These are phyloP conservation scores for Onychostoma macrolepis DNA, from an alignment of 2,113 vertebrate genomes.

Conservation along the genomic window DNA sequence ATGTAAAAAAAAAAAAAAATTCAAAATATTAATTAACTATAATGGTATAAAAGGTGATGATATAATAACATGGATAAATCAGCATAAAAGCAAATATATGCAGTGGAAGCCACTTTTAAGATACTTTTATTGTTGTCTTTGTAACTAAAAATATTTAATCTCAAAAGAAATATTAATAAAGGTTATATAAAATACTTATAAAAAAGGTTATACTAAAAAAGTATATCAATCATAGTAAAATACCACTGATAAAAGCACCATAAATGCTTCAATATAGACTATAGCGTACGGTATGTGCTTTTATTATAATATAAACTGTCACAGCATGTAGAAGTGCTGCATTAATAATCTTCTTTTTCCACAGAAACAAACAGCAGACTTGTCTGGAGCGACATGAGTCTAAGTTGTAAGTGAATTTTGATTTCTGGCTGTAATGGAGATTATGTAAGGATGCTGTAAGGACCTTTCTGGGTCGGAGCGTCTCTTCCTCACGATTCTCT, in stretches of 20 bases:
- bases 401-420: background rate
- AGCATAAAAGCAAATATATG: background rate
- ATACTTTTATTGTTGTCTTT: background rate
- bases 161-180: background rate
- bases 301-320: background rate
- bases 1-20: background rate
- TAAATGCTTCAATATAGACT: background rate
- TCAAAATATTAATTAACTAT: background rate
- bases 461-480: conserved; percentile 48
- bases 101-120: background rate
- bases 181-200: too few species aligned
- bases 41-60: background rate
- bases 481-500: conserved; percentile 43
- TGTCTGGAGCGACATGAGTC: background rate
- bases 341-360: background rate
- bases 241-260: background rate
- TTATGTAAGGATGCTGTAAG: background rate
- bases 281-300: background rate
- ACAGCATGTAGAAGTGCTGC: background rate
- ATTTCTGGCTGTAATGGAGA: background rate
- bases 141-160: background rate
- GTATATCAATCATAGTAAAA: background rate
- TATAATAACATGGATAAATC: background rate
- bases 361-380: background rate
- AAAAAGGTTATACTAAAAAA: background rate